Base-by-base conservation (phyloP, 53 echinoderm and acorn worm genomes). In the Arbacia lixula region DNA sequence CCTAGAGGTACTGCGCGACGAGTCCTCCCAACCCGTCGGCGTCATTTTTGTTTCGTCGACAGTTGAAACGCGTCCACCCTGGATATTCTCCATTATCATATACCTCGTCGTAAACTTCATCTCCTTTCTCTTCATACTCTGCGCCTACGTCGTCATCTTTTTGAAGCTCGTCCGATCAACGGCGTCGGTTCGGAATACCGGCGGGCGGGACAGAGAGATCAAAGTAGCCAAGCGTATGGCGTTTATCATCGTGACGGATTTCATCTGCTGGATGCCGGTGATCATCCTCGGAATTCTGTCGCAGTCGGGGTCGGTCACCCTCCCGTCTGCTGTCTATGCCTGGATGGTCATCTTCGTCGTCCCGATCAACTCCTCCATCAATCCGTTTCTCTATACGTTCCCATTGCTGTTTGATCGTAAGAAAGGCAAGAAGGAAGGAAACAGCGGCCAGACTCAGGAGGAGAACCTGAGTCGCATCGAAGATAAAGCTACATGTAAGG, bases 291-390 rank as follows among this genome's bases (percentile, higher is more conserved):
- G 57, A 17, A 57, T 57, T 6, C 57, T 1, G 6, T 21, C 57
- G 20, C 36, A 66, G 17, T n/a, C 66, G 9, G 36, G n/a, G n/a
- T 3, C 14, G 3, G 17, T 66, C 10, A 12, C 35, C 16, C 36
- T 36, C 14, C 66, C 35, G 3, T 21, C 66, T 5, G 34, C 66
- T 12, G 12, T 66, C 10, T 66, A 66, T 19, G 66, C 66, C 66
- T 66, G 66, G 66, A 36, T 6, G 11, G 66, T 66, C 12, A 66
- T 66, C 6, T 66, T 66, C 19, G 37, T 66, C 17, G 6, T 66
- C n/a, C 66, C 66, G n/a, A 66, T 66, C 66, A 66, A 66, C 36
- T 66, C 66, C 14, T 6, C 27, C 34, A n/a, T 66, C 6, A 66
- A 66, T 16, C 66, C 66, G 2, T 66, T 66, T 19, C 34, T 66